phyloP scores from a whole-genome alignment of 1,140 invertebrate species.

The Ctenoplectra terminalis region DNA sequence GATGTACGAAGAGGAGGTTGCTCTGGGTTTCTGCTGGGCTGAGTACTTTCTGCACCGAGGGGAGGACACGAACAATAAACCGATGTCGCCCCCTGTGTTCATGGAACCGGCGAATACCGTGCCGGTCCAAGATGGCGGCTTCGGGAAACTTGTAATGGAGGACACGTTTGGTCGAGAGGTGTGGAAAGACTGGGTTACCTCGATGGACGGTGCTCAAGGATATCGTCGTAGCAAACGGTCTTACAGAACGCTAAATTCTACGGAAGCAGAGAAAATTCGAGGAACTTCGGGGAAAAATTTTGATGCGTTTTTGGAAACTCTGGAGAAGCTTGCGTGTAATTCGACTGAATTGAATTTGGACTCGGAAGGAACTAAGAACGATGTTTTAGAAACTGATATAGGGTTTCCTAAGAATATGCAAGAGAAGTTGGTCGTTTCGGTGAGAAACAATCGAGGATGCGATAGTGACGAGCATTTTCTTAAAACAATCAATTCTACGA shows the following conservation, averaged over 20 bases:
- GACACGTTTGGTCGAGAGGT: neutral
- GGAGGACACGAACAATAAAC: neutral
- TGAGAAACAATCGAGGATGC: neutral
- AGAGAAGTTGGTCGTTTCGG: no score
- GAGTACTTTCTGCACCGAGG: slow-evolving; percentile 50
- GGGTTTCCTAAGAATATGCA: no score
- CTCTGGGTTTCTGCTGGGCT: slow-evolving; percentile 64
- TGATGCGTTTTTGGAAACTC: no score
- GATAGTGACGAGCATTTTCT: neutral
- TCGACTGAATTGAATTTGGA: no score
- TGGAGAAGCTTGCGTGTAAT: no score
- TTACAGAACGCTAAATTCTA: neutral
- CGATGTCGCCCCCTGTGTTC: no score
- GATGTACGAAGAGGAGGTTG: slow-evolving; percentile 60
- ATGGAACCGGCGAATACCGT: neutral
- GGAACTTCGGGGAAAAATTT: neutral
- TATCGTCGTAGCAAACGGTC: neutral
- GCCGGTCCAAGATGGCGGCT: neutral
- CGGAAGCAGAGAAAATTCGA: neutral
- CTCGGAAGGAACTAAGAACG: no score
- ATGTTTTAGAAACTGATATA: no score
- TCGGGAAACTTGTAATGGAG: neutral
- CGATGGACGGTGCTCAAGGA: fast-evolving
- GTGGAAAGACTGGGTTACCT: neutral
- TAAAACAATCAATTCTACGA: no score